Percentiles rank a stretch among this genome's conserved stretches.
These are phyloP conservation scores for Drosophila hamatofila DNA, from an alignment of 2,888 invertebrate species.

Conservation along the genomic window DNA sequence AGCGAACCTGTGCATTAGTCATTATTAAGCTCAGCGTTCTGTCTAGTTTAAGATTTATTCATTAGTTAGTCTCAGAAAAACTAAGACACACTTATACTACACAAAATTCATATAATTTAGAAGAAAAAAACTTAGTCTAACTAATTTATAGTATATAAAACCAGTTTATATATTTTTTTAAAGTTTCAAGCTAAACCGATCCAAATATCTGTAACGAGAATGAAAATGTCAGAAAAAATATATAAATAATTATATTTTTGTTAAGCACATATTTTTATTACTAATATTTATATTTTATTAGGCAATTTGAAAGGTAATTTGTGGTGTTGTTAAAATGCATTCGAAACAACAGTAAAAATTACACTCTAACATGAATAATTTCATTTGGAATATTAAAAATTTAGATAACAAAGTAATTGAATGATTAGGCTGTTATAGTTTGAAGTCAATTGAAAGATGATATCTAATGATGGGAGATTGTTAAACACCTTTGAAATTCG, in stretches of 20 bases:
- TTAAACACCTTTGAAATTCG: constrained; percentile 2
- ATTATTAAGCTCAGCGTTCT: too few species aligned
- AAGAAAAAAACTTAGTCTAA: too few species aligned
- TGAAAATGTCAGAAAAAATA: not conserved
- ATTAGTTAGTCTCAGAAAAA: not conserved
- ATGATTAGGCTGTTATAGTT: not conserved
- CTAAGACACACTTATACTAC: too few species aligned
- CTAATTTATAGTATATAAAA: not conserved
- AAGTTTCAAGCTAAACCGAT: not conserved
- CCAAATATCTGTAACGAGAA: not conserved
- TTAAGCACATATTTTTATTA: not conserved
- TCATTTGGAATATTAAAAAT: not conserved
- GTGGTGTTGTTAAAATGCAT: too few species aligned
- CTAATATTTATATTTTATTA: not conserved
- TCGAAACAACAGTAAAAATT: too few species aligned
- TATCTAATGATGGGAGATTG: not conserved
- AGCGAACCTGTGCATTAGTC: too few species aligned
- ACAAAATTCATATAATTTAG: not conserved
- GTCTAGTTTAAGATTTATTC: too few species aligned
- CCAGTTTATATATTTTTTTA: not conserved
- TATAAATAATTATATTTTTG: not conserved
- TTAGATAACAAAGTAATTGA: not conserved
- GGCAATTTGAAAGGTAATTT: not conserved
- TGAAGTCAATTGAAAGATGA: not conserved
- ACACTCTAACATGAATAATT: not conserved